Conservation (phyloP, 2,113 vertebrate species). For the Mastomys natalensis region DNA sequence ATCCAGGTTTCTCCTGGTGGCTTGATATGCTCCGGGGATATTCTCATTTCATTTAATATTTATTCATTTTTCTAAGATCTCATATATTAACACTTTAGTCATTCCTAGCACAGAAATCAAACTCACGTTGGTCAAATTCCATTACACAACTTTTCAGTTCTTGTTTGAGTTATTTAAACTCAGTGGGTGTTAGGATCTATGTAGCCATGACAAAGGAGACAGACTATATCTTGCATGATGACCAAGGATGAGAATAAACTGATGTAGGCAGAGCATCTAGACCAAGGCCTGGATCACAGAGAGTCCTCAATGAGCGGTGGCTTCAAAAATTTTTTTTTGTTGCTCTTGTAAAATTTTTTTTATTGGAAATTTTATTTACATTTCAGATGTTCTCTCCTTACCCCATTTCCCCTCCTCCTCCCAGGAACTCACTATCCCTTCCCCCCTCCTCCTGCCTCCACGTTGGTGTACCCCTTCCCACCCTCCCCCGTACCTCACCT, state of each 20-base stretch:
- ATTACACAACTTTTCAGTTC: background rate
- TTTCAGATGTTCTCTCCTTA: too few species aligned
- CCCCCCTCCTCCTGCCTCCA: too few species aligned
- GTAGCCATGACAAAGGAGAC: background rate
- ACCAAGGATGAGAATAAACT: background rate
- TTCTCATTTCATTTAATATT: background rate
- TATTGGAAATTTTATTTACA: too few species aligned
- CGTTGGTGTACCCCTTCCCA: too few species aligned
- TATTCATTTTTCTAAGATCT: background rate
- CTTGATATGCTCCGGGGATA: background rate
- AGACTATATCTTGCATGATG: background rate
- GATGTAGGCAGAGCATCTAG: background rate
- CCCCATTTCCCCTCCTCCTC: too few species aligned
- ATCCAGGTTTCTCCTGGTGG: constrained; percentile 16
- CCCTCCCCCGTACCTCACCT: too few species aligned
- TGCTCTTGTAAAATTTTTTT: too few species aligned
- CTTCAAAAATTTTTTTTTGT: too few species aligned
- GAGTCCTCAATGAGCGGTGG: background rate
- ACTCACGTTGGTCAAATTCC: background rate
- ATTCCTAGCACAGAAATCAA: background rate
- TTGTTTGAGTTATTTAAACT: background rate
- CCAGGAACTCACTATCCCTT: too few species aligned
- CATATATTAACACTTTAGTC: background rate
- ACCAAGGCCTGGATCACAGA: background rate
- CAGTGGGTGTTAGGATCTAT: background rate